Evolutionary conservation across 2,113 vertebrate species (phyloP).

Genomic region (Hepsetus odoe): DNA sequence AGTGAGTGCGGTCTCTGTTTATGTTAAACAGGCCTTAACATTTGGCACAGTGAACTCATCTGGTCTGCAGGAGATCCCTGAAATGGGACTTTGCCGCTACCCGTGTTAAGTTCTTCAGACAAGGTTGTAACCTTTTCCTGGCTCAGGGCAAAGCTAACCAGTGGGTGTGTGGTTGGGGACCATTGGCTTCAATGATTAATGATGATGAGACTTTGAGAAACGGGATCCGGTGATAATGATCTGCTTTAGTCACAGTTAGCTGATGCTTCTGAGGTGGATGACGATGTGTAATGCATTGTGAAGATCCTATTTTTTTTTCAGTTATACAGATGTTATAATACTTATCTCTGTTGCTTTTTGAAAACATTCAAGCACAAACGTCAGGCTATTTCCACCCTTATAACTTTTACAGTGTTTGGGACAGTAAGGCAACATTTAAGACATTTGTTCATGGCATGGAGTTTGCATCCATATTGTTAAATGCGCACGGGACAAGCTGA

Average conservation of each 20-base stretch:
- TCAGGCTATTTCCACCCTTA: too few relatives aligned
- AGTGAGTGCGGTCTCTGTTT: conserved; percentile 32
- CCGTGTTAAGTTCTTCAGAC: conserved; percentile 49
- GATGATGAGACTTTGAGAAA: conserved; percentile 54
- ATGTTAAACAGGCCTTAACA: conserved; percentile 23
- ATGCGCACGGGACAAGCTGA: conserved; percentile 60
- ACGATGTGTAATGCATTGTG: not conserved
- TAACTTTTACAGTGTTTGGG: not conserved
- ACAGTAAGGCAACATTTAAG: not conserved
- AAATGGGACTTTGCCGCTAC: conserved; percentile 43
- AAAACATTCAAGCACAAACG: not conserved
- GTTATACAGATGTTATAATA: too few relatives aligned
- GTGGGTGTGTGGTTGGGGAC: conserved; percentile 33
- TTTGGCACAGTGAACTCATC: conserved; percentile 45
- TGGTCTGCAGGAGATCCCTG: conserved; percentile 34
- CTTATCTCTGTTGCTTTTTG: not conserved
- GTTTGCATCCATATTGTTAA: conserved; percentile 55
- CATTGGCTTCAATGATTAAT: conserved; percentile 41
- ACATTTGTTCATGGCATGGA: conserved; percentile 11
- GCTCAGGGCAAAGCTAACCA: conserved; percentile 41
- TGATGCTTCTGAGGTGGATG: not conserved
- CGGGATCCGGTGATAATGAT: conserved; percentile 7
- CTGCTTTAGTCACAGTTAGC: conserved; percentile 24
- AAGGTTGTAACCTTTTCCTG: conserved; percentile 45
- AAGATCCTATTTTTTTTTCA: not conserved